Percentiles rank a stretch among this genome's conserved stretches.
These are phyloP conservation scores for Trichoplax adhaerens DNA, from an alignment of 37 sponge, comb jelly and placozoan species.

Conservation along the genomic window DNA sequence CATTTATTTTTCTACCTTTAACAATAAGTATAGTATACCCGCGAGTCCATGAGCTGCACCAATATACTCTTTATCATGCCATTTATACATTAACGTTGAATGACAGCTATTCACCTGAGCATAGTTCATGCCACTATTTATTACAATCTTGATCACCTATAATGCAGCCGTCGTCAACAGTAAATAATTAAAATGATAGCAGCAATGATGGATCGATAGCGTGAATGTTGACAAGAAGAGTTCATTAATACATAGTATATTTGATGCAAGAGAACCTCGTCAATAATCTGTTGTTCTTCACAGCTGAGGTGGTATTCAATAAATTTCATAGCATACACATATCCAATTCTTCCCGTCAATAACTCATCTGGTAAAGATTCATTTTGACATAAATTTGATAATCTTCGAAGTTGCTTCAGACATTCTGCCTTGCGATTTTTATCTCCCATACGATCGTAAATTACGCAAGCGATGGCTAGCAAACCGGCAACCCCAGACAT, in stretches of 20 bases:
- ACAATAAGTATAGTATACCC: constrained; percentile 56
- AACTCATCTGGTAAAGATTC: constrained; percentile 54
- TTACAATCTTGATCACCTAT: constrained; percentile 36
- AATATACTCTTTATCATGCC: constrained; percentile 78
- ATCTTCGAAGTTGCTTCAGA: constrained; percentile 5
- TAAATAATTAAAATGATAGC: background rate
- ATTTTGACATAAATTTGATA: constrained; percentile 8
- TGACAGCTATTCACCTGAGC: constrained; percentile 8
- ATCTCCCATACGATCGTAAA: constrained; percentile 24
- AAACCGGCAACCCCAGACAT: constrained; percentile 83
- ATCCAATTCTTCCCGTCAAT: constrained; percentile 73
- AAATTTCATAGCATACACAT: constrained; percentile 72
- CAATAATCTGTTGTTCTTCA: background rate
- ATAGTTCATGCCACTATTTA: constrained; percentile 10
- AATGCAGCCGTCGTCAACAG: constrained; percentile 29
- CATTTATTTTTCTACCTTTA: constrained; percentile 33
- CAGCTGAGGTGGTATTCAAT: constrained; percentile 14
- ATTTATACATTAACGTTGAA: constrained; percentile 47
- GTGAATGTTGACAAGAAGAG: constrained; percentile 28
- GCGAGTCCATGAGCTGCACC: constrained; percentile 93
- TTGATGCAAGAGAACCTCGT: background rate
- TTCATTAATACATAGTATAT: constrained; percentile 6
- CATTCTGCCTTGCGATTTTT: constrained; percentile 9
- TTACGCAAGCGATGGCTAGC: constrained; percentile 48
- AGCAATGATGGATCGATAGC: constrained; percentile 15